Percentiles rank a stretch among this genome's conserved stretches.
Evolutionary conservation across 2,113 vertebrate species (phyloP).

Genomic region (Ciconia maguari): DNA sequence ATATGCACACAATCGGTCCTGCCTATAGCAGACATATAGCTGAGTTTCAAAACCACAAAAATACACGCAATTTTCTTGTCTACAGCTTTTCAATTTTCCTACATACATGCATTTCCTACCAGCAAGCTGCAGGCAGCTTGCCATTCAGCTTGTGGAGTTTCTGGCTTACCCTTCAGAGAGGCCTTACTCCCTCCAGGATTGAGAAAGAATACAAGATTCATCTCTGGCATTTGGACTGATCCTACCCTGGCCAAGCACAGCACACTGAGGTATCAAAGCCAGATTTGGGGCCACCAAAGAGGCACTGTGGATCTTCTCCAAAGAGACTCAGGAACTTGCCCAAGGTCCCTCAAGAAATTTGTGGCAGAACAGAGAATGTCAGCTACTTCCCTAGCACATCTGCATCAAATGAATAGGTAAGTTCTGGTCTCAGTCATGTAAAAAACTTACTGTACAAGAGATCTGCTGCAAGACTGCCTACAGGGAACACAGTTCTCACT

Average conservation of each 20-base stretch:
- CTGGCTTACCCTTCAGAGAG: not conserved
- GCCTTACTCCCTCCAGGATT: not conserved
- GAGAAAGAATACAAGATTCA: not conserved
- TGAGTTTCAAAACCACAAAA: constrained; percentile 44
- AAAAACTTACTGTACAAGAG: not conserved
- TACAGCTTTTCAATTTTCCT: constrained; percentile 23
- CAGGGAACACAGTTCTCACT: not conserved
- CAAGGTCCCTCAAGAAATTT: not conserved
- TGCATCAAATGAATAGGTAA: not conserved
- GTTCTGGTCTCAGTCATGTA: not conserved
- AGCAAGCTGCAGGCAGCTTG: not conserved
- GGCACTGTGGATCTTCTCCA: not conserved
- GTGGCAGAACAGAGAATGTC: not conserved
- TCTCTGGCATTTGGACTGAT: not conserved
- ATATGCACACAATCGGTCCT: not conserved
- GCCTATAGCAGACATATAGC: not conserved
- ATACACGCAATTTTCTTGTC: not conserved
- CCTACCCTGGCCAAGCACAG: not conserved
- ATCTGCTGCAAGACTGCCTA: not conserved
- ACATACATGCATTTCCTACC: not conserved
- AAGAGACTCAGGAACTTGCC: not conserved
- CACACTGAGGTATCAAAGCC: not conserved
- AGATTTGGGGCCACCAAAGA: not conserved
- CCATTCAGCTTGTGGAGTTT: not conserved
- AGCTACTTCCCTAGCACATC: not conserved